Percentiles rank a stretch among this genome's conserved stretches.
These are phyloP conservation scores for Apteryx mantelli DNA, from an alignment of 2,113 vertebrate species.

Conservation along the genomic window DNA sequence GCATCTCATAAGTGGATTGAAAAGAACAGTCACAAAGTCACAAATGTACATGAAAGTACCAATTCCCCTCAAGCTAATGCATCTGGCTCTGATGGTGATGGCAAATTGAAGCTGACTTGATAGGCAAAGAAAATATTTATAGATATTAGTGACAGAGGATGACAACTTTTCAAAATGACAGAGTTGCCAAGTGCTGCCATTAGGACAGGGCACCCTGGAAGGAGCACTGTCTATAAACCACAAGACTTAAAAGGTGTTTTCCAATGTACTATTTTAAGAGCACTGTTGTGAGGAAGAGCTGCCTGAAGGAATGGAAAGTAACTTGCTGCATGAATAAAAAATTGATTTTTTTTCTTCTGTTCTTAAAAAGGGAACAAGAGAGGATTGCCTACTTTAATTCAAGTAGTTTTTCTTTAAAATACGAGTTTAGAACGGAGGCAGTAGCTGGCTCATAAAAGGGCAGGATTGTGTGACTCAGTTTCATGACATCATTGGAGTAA, in stretches of 20 bases:
- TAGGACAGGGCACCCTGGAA: not conserved
- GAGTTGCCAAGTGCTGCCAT: not conserved
- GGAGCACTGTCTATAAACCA: too few species aligned
- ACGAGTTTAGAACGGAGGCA: not conserved
- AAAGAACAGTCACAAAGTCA: not conserved
- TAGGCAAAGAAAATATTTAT: not conserved
- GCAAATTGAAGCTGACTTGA: not conserved
- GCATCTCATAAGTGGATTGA: not conserved
- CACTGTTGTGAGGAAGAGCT: not conserved
- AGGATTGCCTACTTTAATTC: not conserved
- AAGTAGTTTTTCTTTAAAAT: not conserved
- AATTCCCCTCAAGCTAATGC: not conserved
- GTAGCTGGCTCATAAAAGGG: not conserved
- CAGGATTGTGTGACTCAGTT: not conserved
- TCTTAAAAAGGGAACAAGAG: not conserved
- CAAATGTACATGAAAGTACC: not conserved
- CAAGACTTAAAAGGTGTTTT: not conserved
- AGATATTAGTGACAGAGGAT: not conserved
- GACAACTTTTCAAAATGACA: not conserved
- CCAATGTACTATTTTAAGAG: not conserved
- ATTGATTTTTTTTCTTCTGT: not conserved
- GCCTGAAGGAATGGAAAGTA: not conserved
- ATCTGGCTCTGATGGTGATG: not conserved
- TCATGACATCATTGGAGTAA: not conserved
- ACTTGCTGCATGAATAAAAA: not conserved